Evolutionary conservation across 2,888 invertebrate genomes (phyloP), one percentile per base, ranked within the genome.

Genomic region (Conomelus anceps): DNA sequence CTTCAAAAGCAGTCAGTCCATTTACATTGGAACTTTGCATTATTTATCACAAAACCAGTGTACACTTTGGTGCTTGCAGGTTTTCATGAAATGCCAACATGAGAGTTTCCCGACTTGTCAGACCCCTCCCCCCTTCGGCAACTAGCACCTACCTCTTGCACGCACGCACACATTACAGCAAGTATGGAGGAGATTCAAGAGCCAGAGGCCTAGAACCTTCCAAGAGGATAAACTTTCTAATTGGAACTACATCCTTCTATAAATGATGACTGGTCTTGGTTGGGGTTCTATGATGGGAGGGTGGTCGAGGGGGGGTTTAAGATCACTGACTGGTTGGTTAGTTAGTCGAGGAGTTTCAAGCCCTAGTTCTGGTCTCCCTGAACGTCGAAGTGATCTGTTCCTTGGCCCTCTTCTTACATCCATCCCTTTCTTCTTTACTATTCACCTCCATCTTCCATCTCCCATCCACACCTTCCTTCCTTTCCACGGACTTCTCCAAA

Each of bases 191-290:
- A 26, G 11, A 26, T 11, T 26, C 26, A 26, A 26, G 63, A 20
- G 63, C n/a, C 63, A 63, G n/a, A 63, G n/a, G 63, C 63, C 63
- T 63, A n/a, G 63, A 63, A n/a, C 63, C n/a, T 63, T 86, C 86
- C 26, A 24, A 22, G 86, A 86, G 86, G 86, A 26, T 86, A 86
- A 86, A 86, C 86, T 86, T 86, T 86, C 86, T 86, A 86, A 86
- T 86, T 86, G 86, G 86, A 86, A 86, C 86, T 86, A 86, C 86
- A 86, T 86, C 86, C 86, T 29, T 86, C 26, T 23, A 86, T 86
- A 86, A 86, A 86, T 86, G 86, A 86, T 86, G 86, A 86, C 86
- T 63, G 63, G 63, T 63, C 63, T 7, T 63, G n/a, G 63, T 41
- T 4, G 20, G 20, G 63, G n/a, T 17, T n/a, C 3, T 20, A 3